Percentiles rank a stretch among this genome's conserved stretches.
These are phyloP conservation scores for Atta colombica DNA, from an alignment of 1,140 invertebrate species.

Conservation along the genomic window DNA sequence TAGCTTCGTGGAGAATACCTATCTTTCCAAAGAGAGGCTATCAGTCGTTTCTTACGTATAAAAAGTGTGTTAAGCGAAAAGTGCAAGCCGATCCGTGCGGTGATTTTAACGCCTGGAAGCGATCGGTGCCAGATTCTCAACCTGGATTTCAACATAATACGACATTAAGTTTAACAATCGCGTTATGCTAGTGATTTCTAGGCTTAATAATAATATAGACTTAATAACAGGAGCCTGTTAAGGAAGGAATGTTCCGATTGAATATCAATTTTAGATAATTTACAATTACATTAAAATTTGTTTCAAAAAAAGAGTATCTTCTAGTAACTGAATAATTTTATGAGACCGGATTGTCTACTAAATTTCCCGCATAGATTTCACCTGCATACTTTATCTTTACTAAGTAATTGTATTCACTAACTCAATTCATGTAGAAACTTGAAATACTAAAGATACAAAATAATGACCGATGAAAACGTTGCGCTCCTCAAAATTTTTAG, in stretches of 20 bases:
- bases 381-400: background rate
- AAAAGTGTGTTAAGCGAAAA: constrained; percentile 43
- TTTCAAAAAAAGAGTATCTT: background rate
- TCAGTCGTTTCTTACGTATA: constrained; percentile 38
- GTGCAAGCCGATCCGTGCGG: constrained; percentile 26
- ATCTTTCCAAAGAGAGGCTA: constrained; percentile 67
- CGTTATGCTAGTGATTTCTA: background rate
- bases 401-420: constrained; percentile 2
- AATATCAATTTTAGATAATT: constrained; percentile 29
- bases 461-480: background rate
- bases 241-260: background rate
- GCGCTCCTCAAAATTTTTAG: background rate
- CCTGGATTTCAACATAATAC: constrained; percentile 8
- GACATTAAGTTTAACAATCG: constrained; percentile 36
- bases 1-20: constrained; percentile 50
- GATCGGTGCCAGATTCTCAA: constrained; percentile 35
- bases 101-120: constrained; percentile 59
- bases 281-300: background rate
- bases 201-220: background rate
- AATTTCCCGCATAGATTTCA: constrained; percentile 7
- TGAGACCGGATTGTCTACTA: constrained; percentile 9
- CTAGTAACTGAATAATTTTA: background rate
- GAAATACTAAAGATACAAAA: background rate
- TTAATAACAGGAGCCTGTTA: background rate
- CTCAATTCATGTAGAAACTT: background rate